These are phyloP conservation scores for Drosophila arizonae DNA, from an alignment of 1,140 invertebrate species.

Conservation along the genomic window DNA sequence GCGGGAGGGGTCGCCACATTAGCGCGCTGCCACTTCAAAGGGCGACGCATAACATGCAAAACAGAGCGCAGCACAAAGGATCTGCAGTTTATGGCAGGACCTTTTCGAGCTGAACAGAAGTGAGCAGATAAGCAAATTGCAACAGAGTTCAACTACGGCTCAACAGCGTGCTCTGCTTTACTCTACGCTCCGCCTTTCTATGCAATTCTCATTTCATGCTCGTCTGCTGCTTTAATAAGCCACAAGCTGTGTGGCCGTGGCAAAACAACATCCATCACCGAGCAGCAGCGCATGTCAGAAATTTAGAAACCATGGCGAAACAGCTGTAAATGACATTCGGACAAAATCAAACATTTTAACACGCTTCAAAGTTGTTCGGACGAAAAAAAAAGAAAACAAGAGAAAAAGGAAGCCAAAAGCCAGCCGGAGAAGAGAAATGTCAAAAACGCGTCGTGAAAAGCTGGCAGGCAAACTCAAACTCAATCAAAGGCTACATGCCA, in stretches of 20 bases:
- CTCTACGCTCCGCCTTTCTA: neutral
- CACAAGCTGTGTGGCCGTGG: neutral
- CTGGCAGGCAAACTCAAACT: constrained; percentile 64
- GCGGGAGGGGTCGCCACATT: constrained; percentile 51
- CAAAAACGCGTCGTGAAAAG: constrained; percentile 70
- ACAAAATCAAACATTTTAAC: constrained; percentile 80
- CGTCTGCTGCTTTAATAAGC: neutral
- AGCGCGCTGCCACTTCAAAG: constrained; percentile 64
- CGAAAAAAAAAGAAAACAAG: constrained; percentile 28
- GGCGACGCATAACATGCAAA: constrained; percentile 63
- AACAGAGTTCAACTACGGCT: neutral
- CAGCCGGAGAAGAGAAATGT: constrained; percentile 51
- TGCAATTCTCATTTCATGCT: neutral
- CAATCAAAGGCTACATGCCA: constrained; percentile 76
- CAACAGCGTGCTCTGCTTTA: neutral
- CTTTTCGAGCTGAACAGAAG: neutral
- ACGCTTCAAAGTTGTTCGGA: constrained; percentile 67
- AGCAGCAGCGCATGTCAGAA: constrained; percentile 33
- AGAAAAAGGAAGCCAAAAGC: constrained; percentile 8
- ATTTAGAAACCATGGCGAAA: constrained; percentile 42
- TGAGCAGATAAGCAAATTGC: neutral
- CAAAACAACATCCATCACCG: constrained; percentile 55
- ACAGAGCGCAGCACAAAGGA: constrained; percentile 56
- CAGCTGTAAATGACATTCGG: constrained; percentile 78
- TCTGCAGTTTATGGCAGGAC: constrained; percentile 67